Conservation (phyloP, 2,113 vertebrate genomes). For the Lipophrys pholis region DNA sequence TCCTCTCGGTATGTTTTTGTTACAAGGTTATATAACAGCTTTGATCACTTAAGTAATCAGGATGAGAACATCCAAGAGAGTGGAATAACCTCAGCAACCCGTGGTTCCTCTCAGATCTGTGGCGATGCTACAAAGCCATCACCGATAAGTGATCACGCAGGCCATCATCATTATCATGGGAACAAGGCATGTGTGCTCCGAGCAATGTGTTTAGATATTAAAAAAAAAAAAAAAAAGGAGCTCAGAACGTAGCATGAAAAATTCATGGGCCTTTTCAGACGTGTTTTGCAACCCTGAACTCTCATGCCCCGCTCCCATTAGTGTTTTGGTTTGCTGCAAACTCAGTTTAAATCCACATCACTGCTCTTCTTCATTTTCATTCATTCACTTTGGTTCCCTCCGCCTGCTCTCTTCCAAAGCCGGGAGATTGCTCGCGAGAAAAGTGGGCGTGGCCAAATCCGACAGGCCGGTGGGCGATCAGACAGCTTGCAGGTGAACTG, state of each 20-base stretch:
- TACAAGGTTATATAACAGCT: background rate
- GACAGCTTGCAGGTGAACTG: too few relatives aligned
- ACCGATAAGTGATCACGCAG: slow-evolving; percentile 2
- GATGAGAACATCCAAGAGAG: background rate
- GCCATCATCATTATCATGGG: slow-evolving; percentile 25
- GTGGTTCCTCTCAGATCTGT: background rate
- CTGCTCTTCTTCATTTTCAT: background rate
- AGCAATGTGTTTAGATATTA: slow-evolving; percentile 2
- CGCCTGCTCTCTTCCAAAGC: background rate
- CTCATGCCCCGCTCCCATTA: background rate
- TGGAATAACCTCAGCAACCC: background rate
- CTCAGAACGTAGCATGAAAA: slow-evolving; percentile 8
- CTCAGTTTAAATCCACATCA: background rate
- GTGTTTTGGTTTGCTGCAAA: background rate
- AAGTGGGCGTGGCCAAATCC: too few relatives aligned
- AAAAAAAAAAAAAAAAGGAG: background rate
- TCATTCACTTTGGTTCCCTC: background rate
- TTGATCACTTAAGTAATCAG: slow-evolving; percentile 1
- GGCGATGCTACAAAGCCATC: slow-evolving; percentile 5
- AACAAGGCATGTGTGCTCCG: slow-evolving; percentile 10
- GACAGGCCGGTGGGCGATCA: too few relatives aligned
- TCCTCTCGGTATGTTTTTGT: background rate
- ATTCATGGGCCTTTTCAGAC: slow-evolving; percentile 14
- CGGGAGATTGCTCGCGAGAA: background rate
- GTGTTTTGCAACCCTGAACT: slow-evolving; percentile 6